Evolutionary conservation across 2,797 vertebrate genomes (phyloP).

Genomic region (Moxostoma hubbsi): DNA sequence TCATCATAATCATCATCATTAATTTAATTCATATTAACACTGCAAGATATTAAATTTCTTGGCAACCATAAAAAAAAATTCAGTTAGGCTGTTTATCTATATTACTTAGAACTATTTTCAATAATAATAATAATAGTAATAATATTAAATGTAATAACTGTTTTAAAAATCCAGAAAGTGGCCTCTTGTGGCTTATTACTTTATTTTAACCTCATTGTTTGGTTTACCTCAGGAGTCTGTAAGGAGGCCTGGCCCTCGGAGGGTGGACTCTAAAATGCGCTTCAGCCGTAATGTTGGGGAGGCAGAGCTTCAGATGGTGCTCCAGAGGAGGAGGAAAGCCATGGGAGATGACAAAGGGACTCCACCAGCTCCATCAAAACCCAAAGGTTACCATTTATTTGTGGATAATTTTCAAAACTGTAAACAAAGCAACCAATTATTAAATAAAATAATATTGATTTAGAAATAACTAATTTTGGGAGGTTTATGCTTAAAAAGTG

Average conservation of each 20-base stretch:
- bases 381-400: slow-evolving; percentile 56
- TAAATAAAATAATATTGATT: too few relatives aligned
- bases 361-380: neutral
- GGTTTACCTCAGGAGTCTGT: slow-evolving; percentile 68
- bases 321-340: slow-evolving; percentile 78
- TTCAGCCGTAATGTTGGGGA: slow-evolving; percentile 64
- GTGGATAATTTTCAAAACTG: too few relatives aligned
- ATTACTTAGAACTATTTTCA: too few relatives aligned
- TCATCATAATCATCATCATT: too few relatives aligned
- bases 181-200: neutral
- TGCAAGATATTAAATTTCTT: too few relatives aligned
- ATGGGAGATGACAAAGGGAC: slow-evolving; percentile 64
- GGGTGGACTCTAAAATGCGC: slow-evolving; percentile 60
- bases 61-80: too few relatives aligned
- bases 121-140: too few relatives aligned
- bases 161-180: neutral
- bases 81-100: too few relatives aligned
- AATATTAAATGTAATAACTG: too few relatives aligned
- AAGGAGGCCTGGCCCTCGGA: slow-evolving; percentile 59
- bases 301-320: slow-evolving; percentile 75
- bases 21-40: too few relatives aligned
- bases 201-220: neutral
- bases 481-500: neutral
- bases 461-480: neutral
- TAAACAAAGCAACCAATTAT: neutral